phyloP scores from a whole-genome alignment of 2,797 vertebrate genomes.

The Clarias laeviceps region DNA sequence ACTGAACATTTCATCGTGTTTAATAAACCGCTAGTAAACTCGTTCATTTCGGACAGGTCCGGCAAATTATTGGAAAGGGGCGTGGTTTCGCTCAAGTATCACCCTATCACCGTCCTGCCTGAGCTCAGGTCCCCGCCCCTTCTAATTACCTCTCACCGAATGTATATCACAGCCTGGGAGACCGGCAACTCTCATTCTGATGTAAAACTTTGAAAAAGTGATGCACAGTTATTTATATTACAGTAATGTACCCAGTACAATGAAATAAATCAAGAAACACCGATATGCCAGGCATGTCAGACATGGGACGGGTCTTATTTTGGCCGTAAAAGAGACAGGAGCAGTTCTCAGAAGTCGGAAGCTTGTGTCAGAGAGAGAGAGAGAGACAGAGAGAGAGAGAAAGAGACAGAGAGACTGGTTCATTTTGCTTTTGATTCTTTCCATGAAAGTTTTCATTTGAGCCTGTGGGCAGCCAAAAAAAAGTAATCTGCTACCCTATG shows the following conservation, averaged over 20 bases:
- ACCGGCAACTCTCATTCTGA: constrained; percentile 58
- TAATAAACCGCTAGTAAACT: neutral
- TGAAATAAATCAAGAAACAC: constrained; percentile 36
- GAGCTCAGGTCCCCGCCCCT: constrained; percentile 69
- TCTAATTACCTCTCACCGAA: constrained; percentile 67
- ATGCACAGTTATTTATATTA: constrained; percentile 24
- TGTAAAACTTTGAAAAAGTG: constrained; percentile 42
- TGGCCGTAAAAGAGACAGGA: constrained; percentile 23
- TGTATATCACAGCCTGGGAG: constrained; percentile 73
- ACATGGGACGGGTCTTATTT: constrained; percentile 16
- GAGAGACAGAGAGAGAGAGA: neutral
- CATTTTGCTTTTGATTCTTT: constrained; percentile 13
- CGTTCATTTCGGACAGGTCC: constrained; percentile 12
- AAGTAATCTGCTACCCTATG: constrained; percentile 67
- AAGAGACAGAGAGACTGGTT: neutral
- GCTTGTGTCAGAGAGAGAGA: neutral
- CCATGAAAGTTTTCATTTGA: constrained; percentile 13
- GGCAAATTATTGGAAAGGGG: neutral
- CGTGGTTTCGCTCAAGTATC: constrained; percentile 46
- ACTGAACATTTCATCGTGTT: neutral
- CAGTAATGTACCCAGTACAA: constrained; percentile 36
- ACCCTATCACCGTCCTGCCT: constrained; percentile 69
- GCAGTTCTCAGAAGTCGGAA: constrained; percentile 39
- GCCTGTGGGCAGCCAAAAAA: constrained; percentile 43
- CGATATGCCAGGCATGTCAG: constrained; percentile 2